A percentile compares a stretch with the other conserved stretches of the same genome.
Conservation (phyloP, 2,888 invertebrate genomes). For the Temnothorax ravouxi region DNA sequence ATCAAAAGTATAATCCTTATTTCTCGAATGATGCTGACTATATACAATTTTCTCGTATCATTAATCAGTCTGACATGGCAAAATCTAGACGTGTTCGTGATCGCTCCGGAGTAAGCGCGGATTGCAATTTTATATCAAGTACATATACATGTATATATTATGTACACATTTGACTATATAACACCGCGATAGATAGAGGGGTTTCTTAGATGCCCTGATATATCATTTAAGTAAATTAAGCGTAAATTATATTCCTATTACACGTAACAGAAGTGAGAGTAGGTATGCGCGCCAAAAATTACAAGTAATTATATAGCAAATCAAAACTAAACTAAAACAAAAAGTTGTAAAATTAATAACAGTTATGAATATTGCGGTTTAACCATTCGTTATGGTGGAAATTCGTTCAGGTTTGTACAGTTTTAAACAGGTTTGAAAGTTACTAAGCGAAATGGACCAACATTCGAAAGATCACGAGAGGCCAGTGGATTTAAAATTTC, state of each 20-base stretch:
- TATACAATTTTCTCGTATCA: conserved; percentile 21
- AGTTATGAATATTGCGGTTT: background rate
- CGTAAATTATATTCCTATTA: background rate
- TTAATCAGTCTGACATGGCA: conserved; percentile 48
- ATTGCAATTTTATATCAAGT: conserved; percentile 10
- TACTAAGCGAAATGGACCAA: background rate
- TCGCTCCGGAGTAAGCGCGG: conserved; percentile 23
- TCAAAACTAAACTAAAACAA: background rate
- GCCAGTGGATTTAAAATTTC: background rate
- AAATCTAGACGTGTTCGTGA: conserved; percentile 16
- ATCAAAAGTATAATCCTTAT: background rate
- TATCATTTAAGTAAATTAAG: conserved; percentile 22
- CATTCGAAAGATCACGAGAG: background rate
- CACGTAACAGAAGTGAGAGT: background rate
- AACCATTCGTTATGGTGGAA: background rate
- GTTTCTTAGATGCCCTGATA: background rate
- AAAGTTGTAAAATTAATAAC: conserved; percentile 7
- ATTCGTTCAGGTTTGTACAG: background rate
- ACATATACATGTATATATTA: background rate
- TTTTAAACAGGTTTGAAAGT: conserved; percentile 22
- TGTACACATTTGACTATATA: background rate
- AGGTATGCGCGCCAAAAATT: background rate
- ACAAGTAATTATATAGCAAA: background rate
- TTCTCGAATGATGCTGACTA: conserved; percentile 18
- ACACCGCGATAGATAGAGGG: background rate